Percentiles rank a stretch among this genome's conserved stretches.
Conservation (phyloP, 2,888 invertebrate species). For the Apodemia zela region DNA sequence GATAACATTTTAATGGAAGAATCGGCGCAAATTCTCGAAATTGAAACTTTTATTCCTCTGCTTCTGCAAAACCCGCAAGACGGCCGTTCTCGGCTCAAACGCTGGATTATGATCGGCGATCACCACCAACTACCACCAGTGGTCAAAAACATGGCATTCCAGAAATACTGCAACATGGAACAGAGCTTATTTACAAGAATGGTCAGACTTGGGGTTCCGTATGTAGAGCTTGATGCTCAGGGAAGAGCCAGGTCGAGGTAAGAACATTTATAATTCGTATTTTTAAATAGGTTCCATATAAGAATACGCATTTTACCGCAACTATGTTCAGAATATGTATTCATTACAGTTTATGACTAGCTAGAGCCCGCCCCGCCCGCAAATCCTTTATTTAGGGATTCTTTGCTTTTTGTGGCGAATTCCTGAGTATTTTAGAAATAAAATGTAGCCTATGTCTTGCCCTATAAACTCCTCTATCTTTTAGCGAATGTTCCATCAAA, state of each 20-base stretch:
- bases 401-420: no score
- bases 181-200: conserved; percentile 98
- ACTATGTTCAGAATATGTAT: no score
- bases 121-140: conserved; percentile 99
- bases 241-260: conserved; percentile 94
- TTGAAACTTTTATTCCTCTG: conserved; percentile 99
- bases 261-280: conserved; percentile 28
- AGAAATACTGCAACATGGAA: conserved; percentile 99
- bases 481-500: no score
- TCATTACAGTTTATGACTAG: no score
- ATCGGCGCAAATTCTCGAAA: conserved; percentile 98
- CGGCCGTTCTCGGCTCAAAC: conserved; percentile 95
- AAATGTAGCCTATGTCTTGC: no score
- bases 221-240: conserved; percentile 98
- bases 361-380: no score
- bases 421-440: no score
- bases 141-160: conserved; percentile 99
- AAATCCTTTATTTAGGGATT: no score
- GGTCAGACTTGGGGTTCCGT: conserved; percentile 97
- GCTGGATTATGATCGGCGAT: conserved; percentile 99
- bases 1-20: conserved; percentile 99
- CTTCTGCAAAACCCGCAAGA: conserved; percentile 99
- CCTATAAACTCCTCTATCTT: no score
- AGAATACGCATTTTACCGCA: no score
- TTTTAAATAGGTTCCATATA: no score